Evolutionary conservation across 2,113 vertebrate genomes (phyloP).

Genomic region (Romanogobio albipinnatus): DNA sequence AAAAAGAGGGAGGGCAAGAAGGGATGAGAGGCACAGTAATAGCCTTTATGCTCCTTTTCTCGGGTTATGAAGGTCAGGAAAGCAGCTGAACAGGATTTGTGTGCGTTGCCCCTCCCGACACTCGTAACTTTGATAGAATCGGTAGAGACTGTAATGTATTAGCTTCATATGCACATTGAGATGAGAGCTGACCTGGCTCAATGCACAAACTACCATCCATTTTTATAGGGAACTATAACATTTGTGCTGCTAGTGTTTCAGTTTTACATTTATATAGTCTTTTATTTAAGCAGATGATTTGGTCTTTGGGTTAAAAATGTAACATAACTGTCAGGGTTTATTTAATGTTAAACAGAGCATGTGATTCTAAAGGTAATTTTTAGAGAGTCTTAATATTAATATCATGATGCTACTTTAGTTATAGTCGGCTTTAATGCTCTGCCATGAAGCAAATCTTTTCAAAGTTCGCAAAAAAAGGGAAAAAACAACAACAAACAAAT

Average conservation of each 20-base stretch:
- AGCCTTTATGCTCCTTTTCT: constrained; percentile 66
- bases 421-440: too few relatives aligned
- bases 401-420: neutral
- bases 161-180: constrained; percentile 47
- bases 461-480: too few relatives aligned
- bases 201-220: constrained; percentile 35
- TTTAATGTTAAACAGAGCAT: neutral
- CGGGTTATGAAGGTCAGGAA: constrained; percentile 84
- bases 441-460: too few relatives aligned
- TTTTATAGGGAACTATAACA: constrained; percentile 44
- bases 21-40: constrained; percentile 60
- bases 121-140: constrained; percentile 74
- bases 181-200: constrained; percentile 30
- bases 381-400: too few relatives aligned
- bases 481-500: too few relatives aligned
- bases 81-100: constrained; percentile 74
- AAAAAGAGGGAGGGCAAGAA: constrained; percentile 34
- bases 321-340: neutral
- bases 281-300: constrained; percentile 3
- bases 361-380: neutral
- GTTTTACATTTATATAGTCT: constrained; percentile 22
- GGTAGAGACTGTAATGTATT: constrained; percentile 61
- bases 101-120: constrained; percentile 68
- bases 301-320: neutral
- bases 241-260: constrained; percentile 46